A percentile compares a stretch with the other conserved stretches of the same genome.
phyloP scores from a whole-genome alignment of 2,888 invertebrate genomes.

The Hypomecis atomaria region DNA sequence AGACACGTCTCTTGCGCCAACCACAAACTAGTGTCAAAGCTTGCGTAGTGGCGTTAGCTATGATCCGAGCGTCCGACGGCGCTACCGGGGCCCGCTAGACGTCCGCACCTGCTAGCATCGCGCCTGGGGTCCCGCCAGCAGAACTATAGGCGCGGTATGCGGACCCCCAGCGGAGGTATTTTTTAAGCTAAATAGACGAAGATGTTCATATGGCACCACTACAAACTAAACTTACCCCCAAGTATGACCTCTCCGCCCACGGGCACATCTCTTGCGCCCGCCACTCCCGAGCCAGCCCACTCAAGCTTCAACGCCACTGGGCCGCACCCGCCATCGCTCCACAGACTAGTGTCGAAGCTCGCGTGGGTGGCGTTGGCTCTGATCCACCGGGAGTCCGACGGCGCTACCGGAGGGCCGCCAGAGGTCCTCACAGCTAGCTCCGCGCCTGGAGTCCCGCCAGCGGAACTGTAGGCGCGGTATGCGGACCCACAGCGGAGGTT shows the following conservation, averaged over 20 bases:
- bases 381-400: slow-evolving; percentile 90
- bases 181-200: too few species aligned
- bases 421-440: slow-evolving; percentile 92
- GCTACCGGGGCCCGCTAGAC: slow-evolving; percentile 88
- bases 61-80: slow-evolving; percentile 90
- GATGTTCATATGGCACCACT: too few species aligned
- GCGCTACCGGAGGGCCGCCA: slow-evolving; percentile 86
- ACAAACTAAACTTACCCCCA: slow-evolving; percentile 61
- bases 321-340: slow-evolving; percentile 94
- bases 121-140: slow-evolving; percentile 91
- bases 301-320: slow-evolving; percentile 92
- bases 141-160: slow-evolving; percentile 92
- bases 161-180: slow-evolving; percentile 93
- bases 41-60: slow-evolving; percentile 92
- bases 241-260: slow-evolving; percentile 77
- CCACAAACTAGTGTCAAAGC: slow-evolving; percentile 90
- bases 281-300: slow-evolving; percentile 83
- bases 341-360: slow-evolving; percentile 90
- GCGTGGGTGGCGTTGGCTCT: slow-evolving; percentile 92
- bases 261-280: slow-evolving; percentile 76
- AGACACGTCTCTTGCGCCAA: slow-evolving; percentile 76
- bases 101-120: slow-evolving; percentile 91
- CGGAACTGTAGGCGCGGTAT: slow-evolving; percentile 92
- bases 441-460: slow-evolving; percentile 91
- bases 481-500: slow-evolving; percentile 93